Evolutionary conservation across 2,888 invertebrate species (phyloP), one percentile per base, ranked within the genome.

Genomic region (Yponomeuta malinellus): DNA sequence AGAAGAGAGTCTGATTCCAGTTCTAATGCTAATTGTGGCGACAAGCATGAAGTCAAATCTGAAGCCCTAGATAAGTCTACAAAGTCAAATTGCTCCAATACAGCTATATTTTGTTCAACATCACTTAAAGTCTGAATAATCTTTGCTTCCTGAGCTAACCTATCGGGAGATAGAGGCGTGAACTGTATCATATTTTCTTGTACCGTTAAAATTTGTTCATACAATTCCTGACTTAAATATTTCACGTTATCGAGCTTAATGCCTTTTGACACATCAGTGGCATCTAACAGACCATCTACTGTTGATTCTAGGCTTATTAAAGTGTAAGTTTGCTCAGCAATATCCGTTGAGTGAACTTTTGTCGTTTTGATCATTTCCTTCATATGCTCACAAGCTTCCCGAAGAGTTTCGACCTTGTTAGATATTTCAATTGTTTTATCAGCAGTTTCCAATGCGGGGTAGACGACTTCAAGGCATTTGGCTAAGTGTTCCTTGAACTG

Each of bases 111-210:
- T 29, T 75, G 84, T 77, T 90, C 86, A 15, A 92, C 78, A 73
- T 88, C 85, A 73, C 83, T 81, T 68, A 91, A 78, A 10, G 81
- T 79, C 75, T 89, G 81, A 71, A 90, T 83, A 23, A 91, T 75
- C 74, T 82, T 83, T 48, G 84, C 85, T 77, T 88, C 88, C 73
- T 84, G 79, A 1, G 79, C 78, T 66, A 84, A 74, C 71, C 77
- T 78, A 37, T 81, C 77, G 23, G 78, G 70, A 0, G 81, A 71
- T 68, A 80, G 78, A 33, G 85, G 77, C 48, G 80, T 83, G 74
- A 83, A 86, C 72, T 84, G 78, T 48, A 88, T 81, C 12, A 89
- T 75, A 70, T 89, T 87, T 70, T 92, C 88, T 78, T 89, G 84
- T 10, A 85, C 79, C 2, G 72, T 74, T n/a, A 81, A 72, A 2